Base-by-base conservation (phyloP, 1,140 invertebrate species). In the Phymorhynchus buccinoides region DNA sequence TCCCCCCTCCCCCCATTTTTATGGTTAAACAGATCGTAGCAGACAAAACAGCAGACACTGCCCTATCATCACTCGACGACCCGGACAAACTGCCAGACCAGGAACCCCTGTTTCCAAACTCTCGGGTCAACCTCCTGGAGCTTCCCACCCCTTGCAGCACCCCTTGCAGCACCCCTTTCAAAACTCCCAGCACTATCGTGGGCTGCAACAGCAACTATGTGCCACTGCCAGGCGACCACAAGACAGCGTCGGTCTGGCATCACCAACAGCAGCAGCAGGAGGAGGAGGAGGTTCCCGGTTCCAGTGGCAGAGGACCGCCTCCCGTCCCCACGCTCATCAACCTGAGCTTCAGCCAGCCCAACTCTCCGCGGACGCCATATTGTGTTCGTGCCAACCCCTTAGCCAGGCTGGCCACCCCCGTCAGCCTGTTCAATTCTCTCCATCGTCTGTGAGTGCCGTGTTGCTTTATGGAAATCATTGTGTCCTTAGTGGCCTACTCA, bases 271-370 rank as follows among this genome's bases (percentile, higher is more conserved):
- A n/a, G n/a, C n/a, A 18, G 66, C 35, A 27, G 42, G 32, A 16
- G 3, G 30, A 9, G 48, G n/a, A n/a, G n/a, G n/a, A n/a, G n/a
- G n/a, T n/a, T n/a, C n/a, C n/a, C n/a, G n/a, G n/a, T n/a, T n/a
- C n/a, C n/a, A n/a, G n/a, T n/a, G n/a, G n/a, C n/a, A n/a, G n/a
- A n/a, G n/a, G n/a, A n/a, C n/a, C n/a, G n/a, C n/a, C n/a, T n/a
- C n/a, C n/a, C n/a, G n/a, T n/a, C n/a, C 73, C 83, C 9, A 85
- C 56, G 30, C 41, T 85, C 22, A 68, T 85, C 6, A 85, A 85
- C 62, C 77, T 85, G 56, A 85, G 84, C 42, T 85, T 80, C 52
- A 85, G 84, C 52, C 84, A 85, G 48, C 83, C 83, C 14, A 75
- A 71, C 37, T 77, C 83, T n/a, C 83, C 83, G 3, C 48, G 35